Evolutionary conservation across 37 sponge, comb jelly and placozoan species (phyloP).

Genomic region (Hormiphora californensis): DNA sequence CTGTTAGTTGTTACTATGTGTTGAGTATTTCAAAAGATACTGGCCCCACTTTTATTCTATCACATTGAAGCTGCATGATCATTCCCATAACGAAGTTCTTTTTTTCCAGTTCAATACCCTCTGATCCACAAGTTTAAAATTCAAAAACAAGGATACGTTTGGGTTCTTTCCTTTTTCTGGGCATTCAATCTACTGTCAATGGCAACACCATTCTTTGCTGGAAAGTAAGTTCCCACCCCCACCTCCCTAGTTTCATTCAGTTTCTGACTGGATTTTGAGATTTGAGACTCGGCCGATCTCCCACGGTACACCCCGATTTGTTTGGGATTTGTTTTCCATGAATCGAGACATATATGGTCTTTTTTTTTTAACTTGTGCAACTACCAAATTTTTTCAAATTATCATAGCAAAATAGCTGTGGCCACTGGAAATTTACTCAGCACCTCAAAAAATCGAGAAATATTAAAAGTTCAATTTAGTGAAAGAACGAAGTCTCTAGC

Average conservation of each 20-base stretch:
- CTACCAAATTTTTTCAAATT: too few species aligned
- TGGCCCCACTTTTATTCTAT: neutral
- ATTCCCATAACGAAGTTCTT: too few species aligned
- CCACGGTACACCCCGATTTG: too few species aligned
- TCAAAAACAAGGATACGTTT: neutral
- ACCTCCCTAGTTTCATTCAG: too few species aligned
- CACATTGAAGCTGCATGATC: neutral
- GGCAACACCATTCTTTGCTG: conserved; percentile 7
- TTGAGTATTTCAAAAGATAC: neutral
- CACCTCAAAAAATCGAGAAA: too few species aligned
- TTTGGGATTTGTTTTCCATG: too few species aligned
- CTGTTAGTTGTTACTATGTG: neutral
- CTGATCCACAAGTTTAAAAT: conserved; percentile 19
- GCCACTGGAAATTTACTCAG: too few species aligned
- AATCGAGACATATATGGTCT: too few species aligned
- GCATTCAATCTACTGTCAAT: neutral
- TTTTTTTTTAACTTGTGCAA: too few species aligned
- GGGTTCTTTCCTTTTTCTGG: neutral
- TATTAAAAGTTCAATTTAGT: too few species aligned
- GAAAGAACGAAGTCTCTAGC: too few species aligned
- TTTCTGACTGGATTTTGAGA: neutral
- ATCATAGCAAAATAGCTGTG: too few species aligned
- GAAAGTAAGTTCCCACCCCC: neutral
- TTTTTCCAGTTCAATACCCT: conserved; percentile 3
- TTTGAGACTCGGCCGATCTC: neutral